These are phyloP conservation scores for Dasyprocta punctata DNA, from an alignment of 2,113 vertebrate genomes.

Conservation along the genomic window DNA sequence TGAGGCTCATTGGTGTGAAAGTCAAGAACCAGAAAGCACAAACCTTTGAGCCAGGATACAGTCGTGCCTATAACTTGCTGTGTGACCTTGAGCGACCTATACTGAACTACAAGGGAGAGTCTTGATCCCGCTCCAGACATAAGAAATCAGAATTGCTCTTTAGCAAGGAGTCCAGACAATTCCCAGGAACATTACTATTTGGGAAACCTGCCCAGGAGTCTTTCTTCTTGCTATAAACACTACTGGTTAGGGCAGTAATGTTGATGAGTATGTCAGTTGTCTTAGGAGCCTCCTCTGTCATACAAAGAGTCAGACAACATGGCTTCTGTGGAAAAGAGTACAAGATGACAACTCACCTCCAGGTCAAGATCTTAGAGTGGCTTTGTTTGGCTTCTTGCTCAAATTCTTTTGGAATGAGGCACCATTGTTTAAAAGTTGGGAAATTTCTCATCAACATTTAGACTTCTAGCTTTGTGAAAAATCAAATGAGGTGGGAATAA, in stretches of 20 bases:
- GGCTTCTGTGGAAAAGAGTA: not conserved
- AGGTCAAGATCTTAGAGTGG: not conserved
- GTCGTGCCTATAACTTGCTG: too few relatives aligned
- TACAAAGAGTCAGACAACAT: not conserved
- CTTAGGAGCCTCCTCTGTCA: not conserved
- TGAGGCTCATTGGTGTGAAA: not conserved
- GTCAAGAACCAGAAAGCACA: not conserved
- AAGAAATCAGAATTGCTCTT: not conserved
- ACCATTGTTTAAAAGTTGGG: constrained; percentile 5
- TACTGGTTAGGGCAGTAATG: not conserved
- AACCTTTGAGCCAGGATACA: not conserved
- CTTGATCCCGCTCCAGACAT: not conserved
- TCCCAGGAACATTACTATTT: not conserved
- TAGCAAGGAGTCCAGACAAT: not conserved
- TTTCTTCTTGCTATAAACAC: not conserved
- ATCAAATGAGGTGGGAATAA: not conserved
- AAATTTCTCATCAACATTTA: constrained; percentile 21
- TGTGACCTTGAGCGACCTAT: not conserved
- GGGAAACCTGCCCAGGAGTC: not conserved
- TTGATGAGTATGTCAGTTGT: not conserved
- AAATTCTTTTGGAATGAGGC: constrained; percentile 7
- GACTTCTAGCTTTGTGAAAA: not conserved
- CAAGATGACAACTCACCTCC: not conserved
- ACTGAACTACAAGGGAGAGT: not conserved
- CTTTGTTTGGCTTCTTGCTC: not conserved